Evolutionary conservation across 2,113 vertebrate species (phyloP), one percentile per base, ranked within the genome.

Genomic region (Salvelinus sp.): DNA sequence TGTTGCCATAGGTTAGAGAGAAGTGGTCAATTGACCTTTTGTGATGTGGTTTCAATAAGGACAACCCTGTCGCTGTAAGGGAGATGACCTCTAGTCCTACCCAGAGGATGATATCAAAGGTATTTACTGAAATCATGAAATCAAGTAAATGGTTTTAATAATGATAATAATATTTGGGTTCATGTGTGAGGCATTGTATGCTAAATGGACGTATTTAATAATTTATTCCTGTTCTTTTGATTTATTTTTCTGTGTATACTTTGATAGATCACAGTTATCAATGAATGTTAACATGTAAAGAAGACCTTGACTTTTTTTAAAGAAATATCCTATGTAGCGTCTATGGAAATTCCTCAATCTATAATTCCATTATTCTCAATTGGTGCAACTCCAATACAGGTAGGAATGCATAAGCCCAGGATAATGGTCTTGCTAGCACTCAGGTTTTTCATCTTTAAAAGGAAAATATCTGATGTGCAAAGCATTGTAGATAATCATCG

Each of bases 391-490:
- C 60, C 60, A n/a, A 44, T 30, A 71, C 71, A 62, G 78, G 80
- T 78, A 79, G 80, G 76, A 73, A 75, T n/a, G 60, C 67, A 70
- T 54, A 58, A 79, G 77, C 82, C 77, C 33, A 62, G 75, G 73
- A 76, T 14, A 60, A 30, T 33, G 66, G 76, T 74, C 22, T 79
- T 50, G 54, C 79, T 82, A 66, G 72, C 85, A 79, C 90, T 91
- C 91, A 91, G 91, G 89, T 84, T 74, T 77, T 80, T 65, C 75
- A 80, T 88, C 87, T 90, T 91, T 60, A 65, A 82, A 88, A 88
- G 84, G 86, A 86, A 48, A 82, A 48, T 7, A 82, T 85, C 87
- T 78, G 88, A 79, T 9, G 88, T 84, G 84, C 71, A 54, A 65
- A 80, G 69, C 80, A 64, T 57, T 76, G 70, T 76, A 79, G 33